Percentiles rank a stretch among this genome's conserved stretches.
Conservation (phyloP, 2,113 vertebrate species). For the Parotia lawesii region DNA sequence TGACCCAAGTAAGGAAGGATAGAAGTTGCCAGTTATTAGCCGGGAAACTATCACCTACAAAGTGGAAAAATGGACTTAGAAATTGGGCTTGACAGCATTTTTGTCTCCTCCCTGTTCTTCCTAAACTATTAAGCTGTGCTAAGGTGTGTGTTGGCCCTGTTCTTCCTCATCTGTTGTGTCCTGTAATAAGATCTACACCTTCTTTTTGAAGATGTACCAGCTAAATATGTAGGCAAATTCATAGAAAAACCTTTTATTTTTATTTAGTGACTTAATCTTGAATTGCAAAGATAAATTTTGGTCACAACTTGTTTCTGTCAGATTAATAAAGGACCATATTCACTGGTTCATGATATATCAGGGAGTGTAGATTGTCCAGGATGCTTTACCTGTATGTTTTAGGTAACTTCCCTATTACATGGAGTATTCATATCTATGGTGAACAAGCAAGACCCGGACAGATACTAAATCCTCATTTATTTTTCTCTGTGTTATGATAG, state of each 20-base stretch:
- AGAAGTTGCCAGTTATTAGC: neutral
- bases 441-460: neutral
- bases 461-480: neutral
- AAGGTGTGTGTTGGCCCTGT: neutral
- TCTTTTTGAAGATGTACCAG: neutral
- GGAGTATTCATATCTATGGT: neutral
- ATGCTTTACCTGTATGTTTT: neutral
- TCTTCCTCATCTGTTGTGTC: neutral
- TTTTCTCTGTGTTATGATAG: neutral
- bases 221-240: neutral
- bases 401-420: neutral
- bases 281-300: neutral
- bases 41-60: neutral
- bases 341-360: neutral
- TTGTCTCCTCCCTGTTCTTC: neutral
- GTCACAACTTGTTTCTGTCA: neutral
- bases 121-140: neutral
- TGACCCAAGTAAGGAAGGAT: neutral
- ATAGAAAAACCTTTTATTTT: neutral
- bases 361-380: neutral
- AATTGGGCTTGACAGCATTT: neutral
- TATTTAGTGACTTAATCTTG: neutral
- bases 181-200: neutral
- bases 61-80: neutral
- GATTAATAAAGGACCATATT: neutral